Base-by-base conservation (phyloP, 2,888 invertebrate genomes). In the Bellardia pandia region DNA sequence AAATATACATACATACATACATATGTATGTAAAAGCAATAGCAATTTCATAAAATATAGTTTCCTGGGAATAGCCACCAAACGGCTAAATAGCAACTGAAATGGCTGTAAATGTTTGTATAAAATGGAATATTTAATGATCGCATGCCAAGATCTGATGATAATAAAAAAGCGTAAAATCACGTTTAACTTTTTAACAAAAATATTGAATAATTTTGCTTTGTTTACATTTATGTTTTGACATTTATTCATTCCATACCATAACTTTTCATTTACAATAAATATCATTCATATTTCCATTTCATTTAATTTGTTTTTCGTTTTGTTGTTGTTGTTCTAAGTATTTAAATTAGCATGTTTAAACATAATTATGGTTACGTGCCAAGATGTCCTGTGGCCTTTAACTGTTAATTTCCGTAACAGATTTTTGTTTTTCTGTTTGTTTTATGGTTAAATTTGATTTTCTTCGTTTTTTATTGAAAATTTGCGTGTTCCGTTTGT, bases 331-430 rank as follows among this genome's bases (percentile, higher is more conserved):
- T 86, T 82, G 89, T 91, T 23, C 14, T 30, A 23, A 16, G n/a
- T 76, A 64, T 13, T 68, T 90, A 91, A 92, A 92, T 92, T 92
- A 92, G 92, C 92, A 92, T 91, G 92, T 92, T 91, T 90, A 88
- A 86, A 89, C 90, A 91, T 91, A 92, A 92, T 92, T 92, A 91
- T 91, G 90, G 88, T 90, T 92, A 90, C 90, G 91, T 91, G 91
- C 42, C 53, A 89, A 91, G 91, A 92, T 91, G 92, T 92, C 92
- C 92, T 90, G 90, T 89, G 89, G 91, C 76, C 68, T 76, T 80
- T 92, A 92, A 92, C 89, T 88, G 76, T 79, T 88, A 64, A 84
- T 84, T 85, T 88, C 85, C 74, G 45, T 90, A 89, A 91, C 92
- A 90, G 93, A 92, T 92, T 92, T 92, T 76, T 69, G 40, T 64